These are phyloP conservation scores for Cremastinae sp. DNA, from an alignment of 2,888 invertebrate species.

Conservation along the genomic window DNA sequence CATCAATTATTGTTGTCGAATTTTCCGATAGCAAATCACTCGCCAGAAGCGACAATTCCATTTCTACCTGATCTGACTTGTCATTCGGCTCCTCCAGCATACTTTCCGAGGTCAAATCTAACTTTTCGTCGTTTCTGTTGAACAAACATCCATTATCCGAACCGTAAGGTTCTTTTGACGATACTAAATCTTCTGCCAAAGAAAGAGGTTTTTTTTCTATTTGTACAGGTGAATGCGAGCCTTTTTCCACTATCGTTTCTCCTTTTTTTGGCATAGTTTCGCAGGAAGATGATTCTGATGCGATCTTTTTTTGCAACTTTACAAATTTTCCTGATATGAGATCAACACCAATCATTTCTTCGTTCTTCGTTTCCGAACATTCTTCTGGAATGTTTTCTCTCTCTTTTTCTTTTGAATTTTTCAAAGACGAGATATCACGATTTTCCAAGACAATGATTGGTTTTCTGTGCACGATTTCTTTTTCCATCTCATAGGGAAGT, in stretches of 20 bases:
- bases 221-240: too few species aligned
- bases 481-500: constrained; percentile 34
- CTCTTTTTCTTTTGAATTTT: background rate
- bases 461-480: constrained; percentile 10
- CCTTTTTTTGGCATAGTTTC: too few species aligned
- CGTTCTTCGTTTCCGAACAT: background rate
- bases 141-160: too few species aligned
- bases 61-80: background rate
- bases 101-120: too few species aligned
- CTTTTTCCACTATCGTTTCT: too few species aligned
- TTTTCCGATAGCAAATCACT: background rate
- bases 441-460: constrained; percentile 34
- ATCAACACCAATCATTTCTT: background rate
- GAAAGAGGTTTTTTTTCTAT: too few species aligned
- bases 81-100: background rate
- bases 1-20: background rate
- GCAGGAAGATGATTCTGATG: too few species aligned
- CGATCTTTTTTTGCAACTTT: too few species aligned
- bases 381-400: background rate
- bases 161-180: too few species aligned
- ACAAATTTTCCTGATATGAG: background rate
- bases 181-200: too few species aligned
- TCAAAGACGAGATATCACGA: background rate
- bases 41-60: background rate
- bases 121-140: constrained; percentile 4